phyloP scores from a whole-genome alignment of 2,888 invertebrate genomes.

The Himalopsyche japonica region DNA sequence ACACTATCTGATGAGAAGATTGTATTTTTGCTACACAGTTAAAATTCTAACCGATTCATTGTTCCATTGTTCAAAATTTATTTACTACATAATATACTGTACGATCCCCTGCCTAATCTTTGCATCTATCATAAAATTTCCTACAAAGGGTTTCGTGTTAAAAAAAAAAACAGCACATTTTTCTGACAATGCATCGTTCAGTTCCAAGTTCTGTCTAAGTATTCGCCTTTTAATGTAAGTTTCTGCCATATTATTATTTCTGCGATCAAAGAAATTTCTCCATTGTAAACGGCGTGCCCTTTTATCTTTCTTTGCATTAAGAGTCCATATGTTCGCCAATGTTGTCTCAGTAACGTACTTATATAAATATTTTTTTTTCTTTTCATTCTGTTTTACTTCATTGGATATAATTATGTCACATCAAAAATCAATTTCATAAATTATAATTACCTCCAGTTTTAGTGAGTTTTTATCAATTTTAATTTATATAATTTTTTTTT shows the following conservation, averaged over 20 bases:
- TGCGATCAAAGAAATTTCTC: not conserved
- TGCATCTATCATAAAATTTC: not conserved
- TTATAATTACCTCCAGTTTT: too few species aligned
- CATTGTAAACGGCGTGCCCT: not conserved
- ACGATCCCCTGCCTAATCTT: too few species aligned
- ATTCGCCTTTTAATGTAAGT: not conserved
- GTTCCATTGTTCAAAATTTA: too few species aligned
- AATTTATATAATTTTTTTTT: too few species aligned
- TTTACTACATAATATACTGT: too few species aligned
- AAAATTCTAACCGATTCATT: too few species aligned
- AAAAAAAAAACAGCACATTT: not conserved
- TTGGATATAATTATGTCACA: too few species aligned
- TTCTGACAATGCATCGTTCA: not conserved
- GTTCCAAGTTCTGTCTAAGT: not conserved
- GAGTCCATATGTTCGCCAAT: not conserved
- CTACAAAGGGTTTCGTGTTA: not conserved
- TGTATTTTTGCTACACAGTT: too few species aligned
- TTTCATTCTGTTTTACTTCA: too few species aligned
- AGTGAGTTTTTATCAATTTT: too few species aligned
- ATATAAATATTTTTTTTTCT: not conserved
- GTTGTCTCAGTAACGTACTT: not conserved
- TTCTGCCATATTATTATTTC: not conserved
- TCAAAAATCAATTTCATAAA: too few species aligned
- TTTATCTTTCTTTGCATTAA: not conserved
- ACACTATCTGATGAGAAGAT: too few species aligned